A percentile compares a stretch with the other conserved stretches of the same genome.
Evolutionary conservation across 2,888 invertebrate species (phyloP).

Genomic region (Polymixis flavicincta): DNA sequence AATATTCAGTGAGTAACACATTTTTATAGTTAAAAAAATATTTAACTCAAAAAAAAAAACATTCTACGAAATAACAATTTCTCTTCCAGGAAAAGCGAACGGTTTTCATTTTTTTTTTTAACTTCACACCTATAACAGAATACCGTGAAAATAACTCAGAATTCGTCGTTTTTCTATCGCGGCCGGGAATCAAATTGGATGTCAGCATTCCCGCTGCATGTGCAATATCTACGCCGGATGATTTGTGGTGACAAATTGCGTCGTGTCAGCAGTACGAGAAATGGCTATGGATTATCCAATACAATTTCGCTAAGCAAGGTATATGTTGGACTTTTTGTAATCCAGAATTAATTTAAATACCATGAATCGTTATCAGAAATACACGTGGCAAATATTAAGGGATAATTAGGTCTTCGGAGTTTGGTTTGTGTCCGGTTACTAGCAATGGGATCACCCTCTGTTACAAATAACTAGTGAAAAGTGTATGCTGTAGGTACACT

Average conservation of each 20-base stretch:
- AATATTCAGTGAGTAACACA: slow-evolving; percentile 5
- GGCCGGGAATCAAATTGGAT: slow-evolving; percentile 32
- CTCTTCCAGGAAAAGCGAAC: neutral
- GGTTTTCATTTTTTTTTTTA: slow-evolving; percentile 1
- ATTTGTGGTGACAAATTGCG: slow-evolving; percentile 49
- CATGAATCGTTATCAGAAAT: neutral
- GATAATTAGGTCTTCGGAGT: too few relatives aligned
- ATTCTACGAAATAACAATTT: neutral
- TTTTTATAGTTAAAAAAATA: neutral
- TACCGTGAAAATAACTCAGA: neutral
- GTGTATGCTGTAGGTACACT: too few relatives aligned
- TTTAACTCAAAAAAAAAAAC: neutral
- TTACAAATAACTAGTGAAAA: too few relatives aligned
- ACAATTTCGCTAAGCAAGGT: neutral
- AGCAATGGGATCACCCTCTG: too few relatives aligned
- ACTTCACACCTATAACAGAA: neutral
- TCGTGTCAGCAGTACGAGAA: slow-evolving; percentile 18
- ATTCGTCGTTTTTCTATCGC: slow-evolving; percentile 12
- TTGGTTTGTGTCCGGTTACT: too few relatives aligned
- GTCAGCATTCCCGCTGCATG: slow-evolving; percentile 33
- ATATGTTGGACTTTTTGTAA: neutral
- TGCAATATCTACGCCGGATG: slow-evolving; percentile 36
- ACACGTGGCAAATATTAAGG: neutral
- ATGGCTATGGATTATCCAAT: slow-evolving; percentile 19
- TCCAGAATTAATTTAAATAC: neutral